Evolutionary conservation across 2,888 invertebrate genomes (phyloP).

Genomic region (Osmoderma eremita): DNA sequence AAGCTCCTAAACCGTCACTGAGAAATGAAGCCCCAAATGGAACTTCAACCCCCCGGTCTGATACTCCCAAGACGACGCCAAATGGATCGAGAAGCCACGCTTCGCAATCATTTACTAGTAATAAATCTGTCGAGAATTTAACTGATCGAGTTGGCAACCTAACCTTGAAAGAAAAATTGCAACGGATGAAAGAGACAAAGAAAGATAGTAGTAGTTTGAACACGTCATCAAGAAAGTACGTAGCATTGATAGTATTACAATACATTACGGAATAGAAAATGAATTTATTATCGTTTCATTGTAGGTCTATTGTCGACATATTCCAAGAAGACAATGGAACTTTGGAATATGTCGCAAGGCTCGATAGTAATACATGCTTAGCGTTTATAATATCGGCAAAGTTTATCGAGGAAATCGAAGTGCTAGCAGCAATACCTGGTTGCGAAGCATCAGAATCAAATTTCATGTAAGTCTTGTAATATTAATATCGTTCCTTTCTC

Average conservation of each 20-base stretch:
- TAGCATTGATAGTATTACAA: neutral
- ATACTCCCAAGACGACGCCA: neutral
- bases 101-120: neutral
- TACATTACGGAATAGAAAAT: no score
- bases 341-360: conserved; percentile 22
- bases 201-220: neutral
- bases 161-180: conserved; percentile 10
- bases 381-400: conserved; percentile 29
- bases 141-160: neutral
- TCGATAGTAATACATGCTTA: conserved; percentile 37
- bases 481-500: neutral
- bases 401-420: conserved; percentile 15
- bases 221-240: conserved; percentile 18
- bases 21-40: neutral
- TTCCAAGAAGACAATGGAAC: conserved; percentile 14
- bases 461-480: conserved; percentile 7
- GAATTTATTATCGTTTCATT: neutral
- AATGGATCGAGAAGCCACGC: neutral
- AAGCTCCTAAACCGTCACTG: neutral
- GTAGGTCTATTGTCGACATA: conserved; percentile 27
- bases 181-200: neutral
- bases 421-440: conserved; percentile 33
- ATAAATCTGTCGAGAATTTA: neutral
- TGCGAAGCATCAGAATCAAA: conserved; percentile 4
- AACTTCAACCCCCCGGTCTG: neutral